Evolutionary conservation across 2,113 vertebrate genomes (phyloP), one percentile per base, ranked within the genome.

Genomic region (Oxyruncus cristatus): DNA sequence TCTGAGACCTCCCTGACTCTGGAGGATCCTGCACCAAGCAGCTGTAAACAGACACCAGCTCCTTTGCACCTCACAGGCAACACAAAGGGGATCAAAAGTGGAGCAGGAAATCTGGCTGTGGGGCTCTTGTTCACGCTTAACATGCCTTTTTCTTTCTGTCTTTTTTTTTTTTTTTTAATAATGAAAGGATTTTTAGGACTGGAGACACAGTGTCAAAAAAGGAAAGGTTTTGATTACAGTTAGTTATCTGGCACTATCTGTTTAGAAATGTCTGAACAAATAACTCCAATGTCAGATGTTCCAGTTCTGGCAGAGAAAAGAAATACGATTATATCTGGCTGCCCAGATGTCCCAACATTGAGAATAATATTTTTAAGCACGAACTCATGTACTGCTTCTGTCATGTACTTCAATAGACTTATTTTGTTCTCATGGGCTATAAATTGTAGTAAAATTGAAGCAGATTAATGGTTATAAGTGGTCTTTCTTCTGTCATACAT

Each of bases 281-380:
- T 81, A 91, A 88, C 83, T 93, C 73, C 73, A 22, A n/a, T 88
- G 83, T 96, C 93, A 96, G 83, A 94, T 92, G 83, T 82, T 96
- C 72, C 74, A 68, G 80, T 62, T 95, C 93, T 94, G 91, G 83
- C 95, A 96, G 82, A 63, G 79, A 81, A 86, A 92, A 95, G 92
- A 97, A 97, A 91, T 96, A 95, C 4, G 30, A 95, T 94, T 91
- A 93, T 93, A 96, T 96, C 96, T 96, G 93, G 93, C 90, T 95
- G 85, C 83, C 95, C 95, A 96, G 95, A 96, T 96, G 92, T 95
- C 90, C 91, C 95, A 93, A 78, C 12, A 5, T 12, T 79, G 76
- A 81, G 86, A 96, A 97, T 89, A 85, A 82, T 84, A 95, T 93
- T 95, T 96, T 93, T 91, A 95, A 95, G 92, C 95, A 96, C 86